Base-by-base conservation (phyloP, 2,888 invertebrate species). In the Synergus gifuensis region DNA sequence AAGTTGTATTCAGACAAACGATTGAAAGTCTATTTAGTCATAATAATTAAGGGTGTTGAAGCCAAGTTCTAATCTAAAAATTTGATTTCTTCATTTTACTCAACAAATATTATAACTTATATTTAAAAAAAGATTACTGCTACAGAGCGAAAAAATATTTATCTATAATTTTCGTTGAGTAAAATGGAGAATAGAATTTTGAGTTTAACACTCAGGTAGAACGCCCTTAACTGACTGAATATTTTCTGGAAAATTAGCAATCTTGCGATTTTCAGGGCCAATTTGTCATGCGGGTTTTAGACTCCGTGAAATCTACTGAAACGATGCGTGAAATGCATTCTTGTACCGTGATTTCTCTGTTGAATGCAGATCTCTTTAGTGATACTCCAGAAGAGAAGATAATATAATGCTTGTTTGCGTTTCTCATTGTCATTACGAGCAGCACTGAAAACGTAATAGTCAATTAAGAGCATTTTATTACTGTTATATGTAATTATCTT, bases 391-490 rank as follows among this genome's bases (percentile, higher is more conserved):
- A 69, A 69, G 54, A n/a, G n/a, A 9, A 54, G 54, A 54, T 28
- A 28, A 54, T 54, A 54, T 54, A 54, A 54, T 69, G 69, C 69
- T 69, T 49, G 69, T 69, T 69, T 69, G 69, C 49, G 69, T 69
- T 69, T 69, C 69, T 49, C 69, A 49, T 8, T 69, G 69, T 49
- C 69, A 69, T 69, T 69, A 69, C 16, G 4, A 69, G 36, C 63
- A n/a, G 28, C 8, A 69, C 69, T 69, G 49, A 16, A 69, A 69
- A 69, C 16, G 69, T 69, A 49, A 69, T 69, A 69, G 69, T 28
- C 69, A 69, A 69, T 69, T 69, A 69, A 49, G 49, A 69, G 46
- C 69, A 69, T 69, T 69, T 69, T 69, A 49, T 69, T 69, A 69
- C 69, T 16, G 49, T 69, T 49, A 36, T 36, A 28, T 28, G 28